Conservation (phyloP, 2,797 vertebrate species). For the Rousettus madagascariensis region DNA sequence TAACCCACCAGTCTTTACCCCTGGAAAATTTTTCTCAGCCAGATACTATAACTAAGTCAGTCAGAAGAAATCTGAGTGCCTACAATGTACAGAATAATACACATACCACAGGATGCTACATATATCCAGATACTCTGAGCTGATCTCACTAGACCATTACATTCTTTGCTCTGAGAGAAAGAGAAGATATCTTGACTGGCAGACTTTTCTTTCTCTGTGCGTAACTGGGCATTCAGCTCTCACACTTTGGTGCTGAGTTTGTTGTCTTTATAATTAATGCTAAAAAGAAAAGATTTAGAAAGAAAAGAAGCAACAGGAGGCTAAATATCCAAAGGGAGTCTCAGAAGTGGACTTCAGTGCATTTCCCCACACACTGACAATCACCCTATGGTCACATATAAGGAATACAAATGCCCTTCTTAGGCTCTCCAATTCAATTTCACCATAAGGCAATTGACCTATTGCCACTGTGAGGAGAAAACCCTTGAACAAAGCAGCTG, state of each 20-base stretch:
- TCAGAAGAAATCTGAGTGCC: not conserved
- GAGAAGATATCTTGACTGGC: conserved; percentile 49
- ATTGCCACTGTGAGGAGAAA: conserved; percentile 53
- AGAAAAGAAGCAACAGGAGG: conserved; percentile 55
- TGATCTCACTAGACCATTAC: not conserved
- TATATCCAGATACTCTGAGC: not conserved
- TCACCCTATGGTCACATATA: conserved; percentile 15
- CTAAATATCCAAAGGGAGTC: conserved; percentile 55
- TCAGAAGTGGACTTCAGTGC: conserved; percentile 62
- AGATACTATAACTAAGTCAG: not conserved
- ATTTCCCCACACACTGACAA: conserved; percentile 35
- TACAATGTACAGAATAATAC: not conserved
- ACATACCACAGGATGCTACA: not conserved
- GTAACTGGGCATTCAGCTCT: conserved; percentile 48
- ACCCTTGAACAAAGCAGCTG: conserved; percentile 72
- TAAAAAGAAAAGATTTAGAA: conserved; percentile 65
- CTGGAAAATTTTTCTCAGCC: not conserved
- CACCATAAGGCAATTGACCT: conserved; percentile 74
- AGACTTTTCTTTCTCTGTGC: conserved; percentile 11
- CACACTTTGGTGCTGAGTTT: conserved; percentile 40
- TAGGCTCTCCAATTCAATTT: conserved; percentile 63
- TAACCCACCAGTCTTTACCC: not conserved
- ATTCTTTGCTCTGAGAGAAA: not conserved
- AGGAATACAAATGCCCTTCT: conserved; percentile 71
- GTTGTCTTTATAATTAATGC: conserved; percentile 72